Base-by-base conservation (phyloP, 2,888 invertebrate genomes). In the Marasmarcha lunaedactyla region DNA sequence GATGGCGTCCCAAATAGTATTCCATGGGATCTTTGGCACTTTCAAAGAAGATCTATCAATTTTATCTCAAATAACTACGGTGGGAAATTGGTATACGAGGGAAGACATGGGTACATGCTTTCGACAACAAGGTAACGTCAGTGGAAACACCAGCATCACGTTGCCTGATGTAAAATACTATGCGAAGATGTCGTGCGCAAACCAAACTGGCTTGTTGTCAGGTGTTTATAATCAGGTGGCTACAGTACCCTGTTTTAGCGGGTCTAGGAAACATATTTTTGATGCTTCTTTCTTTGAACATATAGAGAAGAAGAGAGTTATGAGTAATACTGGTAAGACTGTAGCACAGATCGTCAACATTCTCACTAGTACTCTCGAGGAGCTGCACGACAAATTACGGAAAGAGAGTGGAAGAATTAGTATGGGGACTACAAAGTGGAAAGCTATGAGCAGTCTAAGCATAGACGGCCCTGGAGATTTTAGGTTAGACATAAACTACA, bases 181-280 rank as follows among this genome's bases (percentile, higher is more conserved):
- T n/a, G n/a, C n/a, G n/a, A n/a, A n/a, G n/a, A n/a, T n/a, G n/a
- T n/a, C n/a, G n/a, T n/a, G n/a, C n/a, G n/a, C n/a, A n/a, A n/a
- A n/a, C n/a, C n/a, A n/a, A n/a, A n/a, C n/a, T n/a, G n/a, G n/a
- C n/a, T n/a, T n/a, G n/a, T n/a, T n/a, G n/a, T n/a, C n/a, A n/a
- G n/a, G n/a, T n/a, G n/a, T n/a, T n/a, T n/a, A n/a, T n/a, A n/a
- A n/a, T n/a, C n/a, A n/a, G n/a, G n/a, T n/a, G n/a, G 39, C 1
- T 10, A 34, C 33, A 9, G 34, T 6, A 34, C 34, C 51, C 0
- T 50, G 47, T 35, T 48, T 46, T 39, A 49, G 50, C 10, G 48
- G 48, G 1, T 39, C 10, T 0, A 41, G 43, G 1, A 37, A 40
- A 1, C 45, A 42, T 1, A 35, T 35, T 9, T 48, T 48, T 20